These are phyloP conservation scores for Nysson spinosus DNA, from an alignment of 2,888 invertebrate genomes.

Conservation along the genomic window DNA sequence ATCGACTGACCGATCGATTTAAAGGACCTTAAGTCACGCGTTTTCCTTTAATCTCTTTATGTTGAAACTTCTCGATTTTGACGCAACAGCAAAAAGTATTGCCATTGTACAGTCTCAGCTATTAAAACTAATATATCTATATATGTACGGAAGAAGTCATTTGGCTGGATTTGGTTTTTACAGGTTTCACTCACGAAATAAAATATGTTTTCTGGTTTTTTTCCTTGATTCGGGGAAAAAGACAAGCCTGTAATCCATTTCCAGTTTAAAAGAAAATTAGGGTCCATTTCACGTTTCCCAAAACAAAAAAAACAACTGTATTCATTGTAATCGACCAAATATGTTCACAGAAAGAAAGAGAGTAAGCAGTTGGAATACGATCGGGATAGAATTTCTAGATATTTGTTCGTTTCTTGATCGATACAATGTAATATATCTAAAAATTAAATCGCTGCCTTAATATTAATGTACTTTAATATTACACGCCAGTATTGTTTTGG, in stretches of 20 bases:
- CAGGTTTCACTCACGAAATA: constrained; percentile 20
- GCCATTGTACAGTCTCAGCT: constrained; percentile 54
- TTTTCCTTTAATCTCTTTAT: too few species aligned
- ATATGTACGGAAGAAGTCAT: constrained; percentile 53
- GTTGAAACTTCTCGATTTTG: constrained; percentile 50
- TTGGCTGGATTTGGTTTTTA: constrained; percentile 46
- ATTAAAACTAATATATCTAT: constrained; percentile 58
- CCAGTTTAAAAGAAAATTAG: too few species aligned
- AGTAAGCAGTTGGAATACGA: constrained; percentile 40
- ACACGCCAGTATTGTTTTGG: constrained; percentile 40
- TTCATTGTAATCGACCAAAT: constrained; percentile 39
- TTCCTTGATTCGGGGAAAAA: constrained; percentile 8
- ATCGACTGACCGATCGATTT: constrained; percentile 35
- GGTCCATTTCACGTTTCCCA: too few species aligned
- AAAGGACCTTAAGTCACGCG: constrained; percentile 33
- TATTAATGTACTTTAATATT: constrained; percentile 44
- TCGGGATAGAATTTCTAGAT: constrained; percentile 35
- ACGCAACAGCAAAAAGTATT: constrained; percentile 51
- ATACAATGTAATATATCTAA: constrained; percentile 43
- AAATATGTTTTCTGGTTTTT: neutral
- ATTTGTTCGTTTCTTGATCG: constrained; percentile 47
- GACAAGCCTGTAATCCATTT: constrained; percentile 43
- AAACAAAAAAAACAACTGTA: constrained; percentile 30
- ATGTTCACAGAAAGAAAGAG: constrained; percentile 59
- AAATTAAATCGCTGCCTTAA: constrained; percentile 51